Evolutionary conservation across 2,888 invertebrate genomes (phyloP), one percentile per base, ranked within the genome.

Genomic region (Thelaira solivaga): DNA sequence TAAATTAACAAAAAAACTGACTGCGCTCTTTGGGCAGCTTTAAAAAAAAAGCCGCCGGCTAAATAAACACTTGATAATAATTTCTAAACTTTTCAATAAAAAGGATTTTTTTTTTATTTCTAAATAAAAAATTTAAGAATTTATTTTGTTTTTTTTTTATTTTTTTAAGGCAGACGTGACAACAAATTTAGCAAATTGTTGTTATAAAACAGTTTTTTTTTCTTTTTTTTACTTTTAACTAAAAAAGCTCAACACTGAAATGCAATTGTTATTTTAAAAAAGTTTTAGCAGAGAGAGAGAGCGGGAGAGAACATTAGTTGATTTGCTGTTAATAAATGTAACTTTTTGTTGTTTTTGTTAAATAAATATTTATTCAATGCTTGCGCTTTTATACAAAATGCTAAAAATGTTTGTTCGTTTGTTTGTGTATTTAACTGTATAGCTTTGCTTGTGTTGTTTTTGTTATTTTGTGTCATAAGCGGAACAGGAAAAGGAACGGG

Each of bases 401-500:
- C 34, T 29, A 57, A 26, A 64, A 62, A 41, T 59, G 13, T 43
- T 65, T 45, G 13, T 59, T n/a, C n/a, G n/a, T n/a, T n/a, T n/a
- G n/a, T n/a, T n/a, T n/a, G n/a, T n/a, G n/a, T n/a, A n/a, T n/a
- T n/a, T n/a, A n/a, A n/a, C 47, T 71, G 29, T 31, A 2, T 34
- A 13, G 72, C 36, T 69, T 8, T 69, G 36, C 45, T 43, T 47
- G 36, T 13, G 10, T 10, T 10, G 45, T 39, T 1, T 18, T 67
- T 71, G 47, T 55, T 43, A 43, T 47, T 78, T 75, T 74, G 76
- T 75, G 76, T 78, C 81, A 80, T 75, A 74, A 82, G 84, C 86
- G 88, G 87, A 88, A 89, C 85, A 86, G 89, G 89, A 89, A 89
- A 86, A 87, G 88, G 88, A 89, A 89, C 87, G 88, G 88, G 88